Conservation (phyloP, 2,888 invertebrate genomes). For the Drosophila rellima region DNA sequence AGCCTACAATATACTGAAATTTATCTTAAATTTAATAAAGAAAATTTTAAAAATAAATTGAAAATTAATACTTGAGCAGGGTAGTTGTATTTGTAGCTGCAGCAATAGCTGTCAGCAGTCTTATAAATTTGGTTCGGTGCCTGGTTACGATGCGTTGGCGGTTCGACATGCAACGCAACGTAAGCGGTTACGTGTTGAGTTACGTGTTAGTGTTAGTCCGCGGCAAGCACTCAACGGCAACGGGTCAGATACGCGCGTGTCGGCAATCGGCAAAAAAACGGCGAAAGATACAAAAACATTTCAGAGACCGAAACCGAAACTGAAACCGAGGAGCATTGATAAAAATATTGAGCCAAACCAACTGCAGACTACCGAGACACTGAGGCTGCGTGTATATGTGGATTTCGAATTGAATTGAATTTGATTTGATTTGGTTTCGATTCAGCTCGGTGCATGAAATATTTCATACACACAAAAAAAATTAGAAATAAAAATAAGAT, state of each 20-base stretch:
- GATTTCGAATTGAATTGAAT: constrained; percentile 51
- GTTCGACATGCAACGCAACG: constrained; percentile 57
- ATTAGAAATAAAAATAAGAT: not conserved
- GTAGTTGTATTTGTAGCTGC: not conserved
- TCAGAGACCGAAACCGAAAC: constrained; percentile 40
- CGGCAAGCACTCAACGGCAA: constrained; percentile 70
- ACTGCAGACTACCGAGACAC: constrained; percentile 48
- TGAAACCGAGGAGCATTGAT: constrained; percentile 50
- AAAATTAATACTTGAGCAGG: no score
- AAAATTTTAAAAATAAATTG: not conserved
- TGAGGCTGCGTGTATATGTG: constrained; percentile 40
- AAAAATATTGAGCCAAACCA: constrained; percentile 50
- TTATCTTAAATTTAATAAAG: not conserved
- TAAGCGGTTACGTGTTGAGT: constrained; percentile 55
- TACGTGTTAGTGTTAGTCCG: constrained; percentile 56
- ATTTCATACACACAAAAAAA: constrained; percentile 5
- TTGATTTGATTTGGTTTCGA: constrained; percentile 26
- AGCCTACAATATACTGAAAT: not conserved
- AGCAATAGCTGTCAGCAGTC: constrained; percentile 33
- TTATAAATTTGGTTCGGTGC: constrained; percentile 36
- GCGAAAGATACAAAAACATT: constrained; percentile 58
- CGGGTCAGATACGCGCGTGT: constrained; percentile 72
- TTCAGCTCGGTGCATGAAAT: constrained; percentile 25
- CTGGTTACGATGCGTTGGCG: constrained; percentile 56
- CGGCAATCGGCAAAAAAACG: constrained; percentile 58